Conservation (phyloP, 2,797 vertebrate species). For the Kryptopterus vitreolus region DNA sequence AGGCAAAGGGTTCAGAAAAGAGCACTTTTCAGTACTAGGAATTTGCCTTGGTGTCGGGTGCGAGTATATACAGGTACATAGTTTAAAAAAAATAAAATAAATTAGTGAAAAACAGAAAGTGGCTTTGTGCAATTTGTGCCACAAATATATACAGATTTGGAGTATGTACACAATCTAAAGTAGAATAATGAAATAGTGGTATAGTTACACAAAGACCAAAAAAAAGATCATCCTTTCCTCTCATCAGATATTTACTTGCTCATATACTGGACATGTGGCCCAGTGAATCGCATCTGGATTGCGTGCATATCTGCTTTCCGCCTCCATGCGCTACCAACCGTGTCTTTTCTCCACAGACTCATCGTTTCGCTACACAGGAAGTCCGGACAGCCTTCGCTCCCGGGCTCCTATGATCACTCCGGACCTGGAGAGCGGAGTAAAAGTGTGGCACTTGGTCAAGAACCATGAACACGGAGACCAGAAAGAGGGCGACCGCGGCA, state of each 20-base stretch:
- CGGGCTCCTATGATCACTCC: constrained; percentile 98
- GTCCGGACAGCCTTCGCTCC: constrained; percentile 95
- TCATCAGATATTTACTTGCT: not conserved
- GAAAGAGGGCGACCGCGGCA: constrained; percentile 95
- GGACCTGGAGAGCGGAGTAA: constrained; percentile 94
- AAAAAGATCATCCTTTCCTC: not conserved
- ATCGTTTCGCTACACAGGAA: constrained; percentile 95
- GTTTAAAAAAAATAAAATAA: too few species aligned
- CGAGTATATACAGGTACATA: too few species aligned
- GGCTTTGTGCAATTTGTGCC: too few species aligned
- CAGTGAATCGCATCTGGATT: not conserved
- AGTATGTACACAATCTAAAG: too few species aligned
- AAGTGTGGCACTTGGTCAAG: constrained; percentile 98
- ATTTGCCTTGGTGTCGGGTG: too few species aligned
- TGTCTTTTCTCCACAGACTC: constrained; percentile 77
- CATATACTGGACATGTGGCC: not conserved
- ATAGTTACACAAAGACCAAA: constrained; percentile 6
- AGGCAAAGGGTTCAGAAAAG: too few species aligned
- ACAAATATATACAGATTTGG: too few species aligned
- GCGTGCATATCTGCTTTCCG: not conserved
- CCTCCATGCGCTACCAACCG: not conserved
- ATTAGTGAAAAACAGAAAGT: too few species aligned
- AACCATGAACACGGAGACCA: constrained; percentile 98
- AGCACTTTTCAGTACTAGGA: too few species aligned
- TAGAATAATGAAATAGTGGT: constrained; percentile 40